Evolutionary conservation across 2,888 invertebrate species (phyloP), one percentile per base, ranked within the genome.

Genomic region (Athetis lepigone): DNA sequence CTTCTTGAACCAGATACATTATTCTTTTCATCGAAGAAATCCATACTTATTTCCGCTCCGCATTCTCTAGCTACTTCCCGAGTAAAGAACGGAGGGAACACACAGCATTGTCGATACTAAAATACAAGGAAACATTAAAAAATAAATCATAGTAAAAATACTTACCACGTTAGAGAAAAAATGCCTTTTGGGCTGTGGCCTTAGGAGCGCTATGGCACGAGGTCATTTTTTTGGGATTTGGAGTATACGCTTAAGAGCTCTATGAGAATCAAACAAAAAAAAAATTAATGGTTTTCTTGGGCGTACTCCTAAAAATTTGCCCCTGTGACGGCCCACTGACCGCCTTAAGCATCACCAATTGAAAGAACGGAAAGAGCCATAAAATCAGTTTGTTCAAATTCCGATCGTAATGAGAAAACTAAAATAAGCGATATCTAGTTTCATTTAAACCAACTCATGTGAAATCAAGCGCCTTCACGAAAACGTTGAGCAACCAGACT

Each of bases 51-150:
- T 0, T 49, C 43, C 0, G 84, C 89, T 4, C 92, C 92, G 36
- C 92, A 92, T 2, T 72, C 65, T 36, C 73, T 83, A 0, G 90
- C 88, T 2, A 88, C 54, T 0, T 81, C 79, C 16, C 85, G 76
- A 11, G 84, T 84, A 62, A 92, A 92, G 67, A 92, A 92, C 11
- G 92, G 92, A 3, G 92, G 92, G 19, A 92, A 87, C 5, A 90
- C 64, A 61, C 92, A 92, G 58, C 92, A 92, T 9, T 83, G 82
- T 13, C 72, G 81, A 18, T 80, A 73, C 92, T 92, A 45, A 50
- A 70, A 70, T 29, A 2, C 13, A 33, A 29, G 25, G 8, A 3
- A 18, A 36, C 11, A 16, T n/a, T n/a, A 21, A 8, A 29, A 16
- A n/a, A 2, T 1, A 25, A 18, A 13, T n/a, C 13, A 2, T 16